Evolutionary conservation across 2,113 vertebrate species (phyloP).

Genomic region (Oenanthe oenanthe): DNA sequence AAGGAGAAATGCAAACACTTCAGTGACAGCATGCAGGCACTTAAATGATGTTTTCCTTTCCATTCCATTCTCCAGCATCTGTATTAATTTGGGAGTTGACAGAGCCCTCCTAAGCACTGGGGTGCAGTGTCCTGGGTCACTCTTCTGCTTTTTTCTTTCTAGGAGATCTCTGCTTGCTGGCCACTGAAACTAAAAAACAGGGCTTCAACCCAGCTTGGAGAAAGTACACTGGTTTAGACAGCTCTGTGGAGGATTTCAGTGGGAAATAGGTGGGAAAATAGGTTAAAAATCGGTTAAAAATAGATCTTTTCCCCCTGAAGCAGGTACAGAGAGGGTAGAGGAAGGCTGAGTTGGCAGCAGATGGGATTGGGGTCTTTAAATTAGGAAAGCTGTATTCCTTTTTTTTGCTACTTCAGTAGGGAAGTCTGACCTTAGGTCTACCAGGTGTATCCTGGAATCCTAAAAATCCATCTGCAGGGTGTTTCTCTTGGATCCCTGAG

Average conservation of each 20-base stretch:
- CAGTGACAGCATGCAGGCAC: not conserved
- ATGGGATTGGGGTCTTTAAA: not conserved
- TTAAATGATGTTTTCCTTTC: not conserved
- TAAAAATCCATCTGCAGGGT: not conserved
- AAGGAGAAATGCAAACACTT: fast-evolving
- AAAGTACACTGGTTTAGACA: not conserved
- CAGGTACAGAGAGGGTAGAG: no score
- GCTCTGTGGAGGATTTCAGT: not conserved
- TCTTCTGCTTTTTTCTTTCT: not conserved
- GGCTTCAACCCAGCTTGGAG: not conserved
- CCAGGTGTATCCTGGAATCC: not conserved
- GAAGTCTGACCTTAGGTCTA: not conserved
- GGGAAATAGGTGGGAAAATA: not conserved
- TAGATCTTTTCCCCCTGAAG: not conserved
- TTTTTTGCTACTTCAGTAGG: not conserved
- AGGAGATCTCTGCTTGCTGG: not conserved
- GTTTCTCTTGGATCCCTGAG: not conserved
- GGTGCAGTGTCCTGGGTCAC: not conserved
- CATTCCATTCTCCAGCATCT: not conserved
- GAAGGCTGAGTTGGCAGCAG: not conserved
- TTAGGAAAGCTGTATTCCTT: not conserved
- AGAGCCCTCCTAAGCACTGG: not conserved
- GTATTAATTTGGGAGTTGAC: not conserved
- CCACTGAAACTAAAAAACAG: not conserved
- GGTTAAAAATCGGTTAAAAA: not conserved